Conservation (phyloP, 2,113 vertebrate species). For the Pycnonotus jocosus region DNA sequence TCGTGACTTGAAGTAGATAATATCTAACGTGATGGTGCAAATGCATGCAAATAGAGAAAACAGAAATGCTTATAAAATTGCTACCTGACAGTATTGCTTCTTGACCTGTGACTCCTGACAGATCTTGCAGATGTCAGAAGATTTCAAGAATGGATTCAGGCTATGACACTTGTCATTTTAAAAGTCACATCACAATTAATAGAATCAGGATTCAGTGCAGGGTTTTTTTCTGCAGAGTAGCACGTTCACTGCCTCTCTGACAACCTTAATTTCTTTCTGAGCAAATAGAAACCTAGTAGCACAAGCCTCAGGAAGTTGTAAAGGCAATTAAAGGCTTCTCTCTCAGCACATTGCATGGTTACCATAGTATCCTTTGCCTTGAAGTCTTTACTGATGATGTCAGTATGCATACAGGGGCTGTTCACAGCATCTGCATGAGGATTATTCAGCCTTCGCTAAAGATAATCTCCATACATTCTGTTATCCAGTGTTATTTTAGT, state of each 20-base stretch:
- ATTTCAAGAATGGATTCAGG: constrained; percentile 33
- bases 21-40: background rate
- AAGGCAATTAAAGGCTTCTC: constrained; percentile 80
- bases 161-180: constrained; percentile 51
- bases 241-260: constrained; percentile 12
- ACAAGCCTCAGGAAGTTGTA: constrained; percentile 77
- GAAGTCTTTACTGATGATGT: constrained; percentile 78
- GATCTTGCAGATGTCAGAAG: constrained; percentile 29
- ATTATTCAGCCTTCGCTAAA: constrained; percentile 70
- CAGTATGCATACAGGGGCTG: constrained; percentile 75
- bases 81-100: constrained; percentile 15
- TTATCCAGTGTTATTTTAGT: constrained; percentile 33
- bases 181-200: constrained; percentile 51
- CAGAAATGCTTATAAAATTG: background rate
- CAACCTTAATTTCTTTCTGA: constrained; percentile 70
- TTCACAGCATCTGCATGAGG: constrained; percentile 64
- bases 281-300: constrained; percentile 69
- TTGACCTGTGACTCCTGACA: constrained; percentile 37
- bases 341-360: constrained; percentile 73
- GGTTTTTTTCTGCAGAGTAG: background rate
- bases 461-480: constrained; percentile 1
- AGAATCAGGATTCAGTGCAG: constrained; percentile 34
- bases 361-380: constrained; percentile 83
- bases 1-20: background rate
- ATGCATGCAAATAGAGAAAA: constrained; percentile 1